Evolutionary conservation across 2,797 vertebrate species (phyloP), one percentile per base, ranked within the genome.

Genomic region (Chrosomus eos): DNA sequence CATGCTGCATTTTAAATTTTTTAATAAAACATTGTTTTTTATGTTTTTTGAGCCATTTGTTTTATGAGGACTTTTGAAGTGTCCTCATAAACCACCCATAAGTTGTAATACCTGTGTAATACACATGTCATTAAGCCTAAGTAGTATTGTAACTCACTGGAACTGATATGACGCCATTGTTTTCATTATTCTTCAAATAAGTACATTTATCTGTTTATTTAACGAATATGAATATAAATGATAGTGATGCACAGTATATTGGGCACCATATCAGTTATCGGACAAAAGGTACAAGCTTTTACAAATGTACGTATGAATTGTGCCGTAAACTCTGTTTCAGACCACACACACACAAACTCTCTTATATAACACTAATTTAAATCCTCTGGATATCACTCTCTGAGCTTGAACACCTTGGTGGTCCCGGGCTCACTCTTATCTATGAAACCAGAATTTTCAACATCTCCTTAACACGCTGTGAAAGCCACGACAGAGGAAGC

Each of bases 391-490:
- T 48, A 33, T 66, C 64, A 48, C 26, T 36, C 28, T 62, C n/a
- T 66, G 19, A 48, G 77, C 26, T 64, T 26, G 3, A 45, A 64
- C 60, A 79, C 60, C 77, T 66, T 66, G 77, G 77, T 79, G 77
- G 77, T 79, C 77, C 26, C 9, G 1, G 10, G 19, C 16, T 10
- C 19, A 45, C 40, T 31, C 60, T 66, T 79, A 79, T 79, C 60
- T 79, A 31, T 64, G 58, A 79, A 66, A 62, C 60, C 1, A 79
- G 5, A 64, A 48, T 79, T 79, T 79, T 62, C 77, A 79, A 10
- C 77, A 66, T 26, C 77, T 66, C 26, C 60, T 79, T 48, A 66
- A 79, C 77, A 79, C 66, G 19, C 60, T 53, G 78, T 3, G 62
- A 68, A 80, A 51, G 28, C 67, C 78, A 68, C 31, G 18, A 64